phyloP scores from a whole-genome alignment of 2,797 vertebrate genomes.

The Harpagifer antarcticus region DNA sequence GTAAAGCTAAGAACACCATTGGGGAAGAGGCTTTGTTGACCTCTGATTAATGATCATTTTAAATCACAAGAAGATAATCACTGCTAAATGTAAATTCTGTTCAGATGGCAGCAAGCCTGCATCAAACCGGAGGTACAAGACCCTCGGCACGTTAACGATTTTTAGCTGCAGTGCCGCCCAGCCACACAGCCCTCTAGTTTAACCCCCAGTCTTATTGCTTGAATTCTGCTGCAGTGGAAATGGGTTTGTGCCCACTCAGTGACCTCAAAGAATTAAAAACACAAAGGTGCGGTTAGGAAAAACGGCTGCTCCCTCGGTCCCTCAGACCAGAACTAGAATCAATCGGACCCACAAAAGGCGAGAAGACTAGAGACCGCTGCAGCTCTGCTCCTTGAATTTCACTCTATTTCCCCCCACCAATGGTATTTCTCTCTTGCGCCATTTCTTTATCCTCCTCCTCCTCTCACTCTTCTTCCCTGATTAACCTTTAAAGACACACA shows the following conservation, averaged over 20 bases:
- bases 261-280: conserved; percentile 66
- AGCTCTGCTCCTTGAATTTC: conserved; percentile 81
- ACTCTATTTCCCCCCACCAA: conserved; percentile 42
- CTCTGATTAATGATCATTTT: conserved; percentile 45
- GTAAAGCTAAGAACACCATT: conserved; percentile 32
- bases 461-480: conserved; percentile 51
- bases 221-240: conserved; percentile 38
- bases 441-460: conserved; percentile 52
- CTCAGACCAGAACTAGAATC: conserved; percentile 69
- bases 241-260: conserved; percentile 31
- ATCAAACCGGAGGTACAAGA: conserved; percentile 13
- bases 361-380: conserved; percentile 72
- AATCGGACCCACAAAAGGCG: conserved; percentile 85
- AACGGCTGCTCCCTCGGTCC: conserved; percentile 76
- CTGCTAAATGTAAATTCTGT: conserved; percentile 42
- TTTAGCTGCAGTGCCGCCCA: background rate
- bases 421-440: conserved; percentile 53
- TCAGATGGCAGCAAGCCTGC: conserved; percentile 24
- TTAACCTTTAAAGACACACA: conserved; percentile 79
- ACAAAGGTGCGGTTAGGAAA: conserved; percentile 51
- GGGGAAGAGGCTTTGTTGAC: conserved; percentile 41
- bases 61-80: conserved; percentile 37
- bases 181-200: conserved; percentile 11
- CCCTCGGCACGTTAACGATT: background rate
- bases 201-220: conserved; percentile 37